Evolutionary conservation across 2,888 invertebrate species (phyloP), one percentile per base, ranked within the genome.

Genomic region (Torymus tubicola): DNA sequence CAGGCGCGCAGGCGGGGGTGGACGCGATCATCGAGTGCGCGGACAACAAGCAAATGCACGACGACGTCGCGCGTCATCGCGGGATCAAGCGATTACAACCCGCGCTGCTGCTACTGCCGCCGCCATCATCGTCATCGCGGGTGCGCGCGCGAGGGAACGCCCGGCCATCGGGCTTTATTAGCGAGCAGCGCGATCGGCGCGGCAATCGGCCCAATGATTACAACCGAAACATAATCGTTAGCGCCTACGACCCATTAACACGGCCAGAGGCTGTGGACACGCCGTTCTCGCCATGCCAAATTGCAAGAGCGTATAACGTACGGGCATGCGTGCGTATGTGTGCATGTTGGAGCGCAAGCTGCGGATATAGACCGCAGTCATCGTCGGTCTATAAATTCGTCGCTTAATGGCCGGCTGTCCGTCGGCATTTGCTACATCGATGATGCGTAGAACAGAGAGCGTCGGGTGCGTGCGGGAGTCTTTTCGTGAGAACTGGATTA

Each of bases 351-450:
- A 42, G 42, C 90, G 89, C 90, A 89, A 91, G 91, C 91, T 91
- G 92, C 92, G 91, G 92, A 87, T 90, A 42, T 42, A 91, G 92
- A 92, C 91, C 92, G 92, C 92, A 92, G 78, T 81, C 78, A 81
- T 81, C 81, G 78, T 61, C 71, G 65, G 53, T 78, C 81, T 78
- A 78, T 81, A 81, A 81, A 81, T 81, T 78, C 81, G 60, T 78
- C 77, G 73, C 65, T 70, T 78, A 81, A 81, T 71, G 78, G 74
- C 53, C 3, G 21, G 31, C 69, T 70, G 92, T 92, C 92, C 92
- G 91, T 86, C 91, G 90, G 92, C 92, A 92, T 80, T 83, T 83
- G 69, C 72, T 53, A 58, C 50, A 57, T 55, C 78, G 82, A 81
- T 80, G 83, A 81, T 63, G 78, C 57, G 12, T 42, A 42, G 42